A percentile compares a stretch with the other conserved stretches of the same genome.
These are phyloP conservation scores for Bradysia coprophila DNA, from an alignment of 1,140 invertebrate species.

Conservation along the genomic window DNA sequence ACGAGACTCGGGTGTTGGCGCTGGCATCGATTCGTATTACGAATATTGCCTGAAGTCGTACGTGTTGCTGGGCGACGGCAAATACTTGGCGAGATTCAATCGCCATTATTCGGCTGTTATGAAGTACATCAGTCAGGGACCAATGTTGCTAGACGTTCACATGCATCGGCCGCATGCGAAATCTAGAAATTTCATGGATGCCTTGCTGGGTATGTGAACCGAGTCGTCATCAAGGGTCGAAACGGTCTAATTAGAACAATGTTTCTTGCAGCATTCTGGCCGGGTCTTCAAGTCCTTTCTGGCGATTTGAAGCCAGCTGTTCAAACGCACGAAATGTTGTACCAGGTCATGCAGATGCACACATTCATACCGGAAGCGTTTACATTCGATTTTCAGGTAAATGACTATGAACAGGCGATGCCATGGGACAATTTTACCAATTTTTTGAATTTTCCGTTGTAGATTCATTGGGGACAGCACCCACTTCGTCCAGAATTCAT, in stretches of 20 bases:
- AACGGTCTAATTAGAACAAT: too few relatives aligned
- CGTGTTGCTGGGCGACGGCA: constrained; percentile 68
- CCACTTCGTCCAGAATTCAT: constrained; percentile 92
- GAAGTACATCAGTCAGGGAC: constrained; percentile 93
- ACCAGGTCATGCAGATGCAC: constrained; percentile 91
- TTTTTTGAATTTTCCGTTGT: too few relatives aligned
- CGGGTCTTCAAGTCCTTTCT: constrained; percentile 72
- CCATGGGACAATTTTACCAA: too few relatives aligned
- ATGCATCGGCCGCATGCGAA: constrained; percentile 95
- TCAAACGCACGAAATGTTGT: constrained; percentile 92
- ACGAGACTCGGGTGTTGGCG: constrained; percentile 92
- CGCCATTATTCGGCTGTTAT: constrained; percentile 95
- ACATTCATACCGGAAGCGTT: constrained; percentile 97
- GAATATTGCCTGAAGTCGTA: constrained; percentile 95
- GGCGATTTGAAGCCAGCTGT: constrained; percentile 93
- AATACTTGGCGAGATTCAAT: constrained; percentile 84
- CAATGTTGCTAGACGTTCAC: constrained; percentile 91
- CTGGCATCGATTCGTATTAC: constrained; percentile 97
- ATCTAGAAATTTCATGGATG: constrained; percentile 94
- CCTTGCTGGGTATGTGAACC: too few relatives aligned
- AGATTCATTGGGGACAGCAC: constrained; percentile 97
- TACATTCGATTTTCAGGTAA: constrained; percentile 77
- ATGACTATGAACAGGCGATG: too few relatives aligned
- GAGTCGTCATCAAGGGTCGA: too few relatives aligned
- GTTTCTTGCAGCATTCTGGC: constrained; percentile 98